Conservation (phyloP, 2,113 vertebrate genomes). For the Peromyscus polionotus region DNA sequence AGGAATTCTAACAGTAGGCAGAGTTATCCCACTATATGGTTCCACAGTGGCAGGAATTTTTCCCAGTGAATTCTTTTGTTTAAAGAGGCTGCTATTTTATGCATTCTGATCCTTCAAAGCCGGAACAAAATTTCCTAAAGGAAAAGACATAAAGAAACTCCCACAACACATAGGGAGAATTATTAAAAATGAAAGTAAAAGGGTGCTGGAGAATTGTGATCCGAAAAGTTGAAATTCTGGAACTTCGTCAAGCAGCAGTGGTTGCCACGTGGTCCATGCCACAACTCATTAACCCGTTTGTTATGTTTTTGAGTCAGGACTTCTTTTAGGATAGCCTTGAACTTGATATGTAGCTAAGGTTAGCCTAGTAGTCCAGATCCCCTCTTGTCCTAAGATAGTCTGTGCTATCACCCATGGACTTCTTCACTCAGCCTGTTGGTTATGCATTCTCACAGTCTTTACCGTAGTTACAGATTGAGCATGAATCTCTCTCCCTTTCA, state of each 20-base stretch:
- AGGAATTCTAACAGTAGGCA: too few relatives aligned
- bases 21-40: too few relatives aligned
- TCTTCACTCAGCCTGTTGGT: not conserved
- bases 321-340: not conserved
- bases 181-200: not conserved
- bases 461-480: not conserved
- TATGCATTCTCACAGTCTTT: not conserved
- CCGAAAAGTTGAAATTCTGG: not conserved
- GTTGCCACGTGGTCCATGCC: not conserved
- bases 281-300: not conserved
- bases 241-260: not conserved
- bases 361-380: not conserved
- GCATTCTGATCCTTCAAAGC: not conserved
- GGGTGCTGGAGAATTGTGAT: not conserved
- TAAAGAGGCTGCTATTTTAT: not conserved
- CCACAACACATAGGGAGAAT: not conserved
- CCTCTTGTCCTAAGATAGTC: not conserved
- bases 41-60: not conserved
- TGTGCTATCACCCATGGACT: not conserved
- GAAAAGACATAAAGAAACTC: not conserved
- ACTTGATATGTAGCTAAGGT: not conserved
- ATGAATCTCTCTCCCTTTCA: not conserved
- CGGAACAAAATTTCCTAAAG: not conserved
- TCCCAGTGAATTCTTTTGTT: not conserved
- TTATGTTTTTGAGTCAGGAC: not conserved